A percentile compares a stretch with the other conserved stretches of the same genome.
Evolutionary conservation across 2,113 vertebrate species (phyloP).

Genomic region (Myxocyprinus asiaticus): DNA sequence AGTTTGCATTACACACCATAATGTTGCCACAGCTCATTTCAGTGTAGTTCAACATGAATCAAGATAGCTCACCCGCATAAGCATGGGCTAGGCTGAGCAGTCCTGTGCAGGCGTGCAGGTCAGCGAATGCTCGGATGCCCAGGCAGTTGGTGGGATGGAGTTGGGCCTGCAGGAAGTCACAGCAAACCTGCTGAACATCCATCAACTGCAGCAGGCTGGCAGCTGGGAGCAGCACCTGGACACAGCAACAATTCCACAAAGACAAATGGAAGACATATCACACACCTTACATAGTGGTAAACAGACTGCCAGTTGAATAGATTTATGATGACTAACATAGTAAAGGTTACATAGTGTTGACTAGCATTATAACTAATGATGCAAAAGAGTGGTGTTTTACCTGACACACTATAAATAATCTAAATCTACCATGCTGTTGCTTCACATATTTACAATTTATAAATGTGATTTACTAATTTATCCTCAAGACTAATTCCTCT

Average conservation of each 20-base stretch:
- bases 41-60: not conserved
- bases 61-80: conserved; percentile 83
- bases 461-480: no score
- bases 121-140: conserved; percentile 92
- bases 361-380: no score
- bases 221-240: conserved; percentile 89
- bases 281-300: not conserved
- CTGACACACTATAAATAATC: no score
- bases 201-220: conserved; percentile 92
- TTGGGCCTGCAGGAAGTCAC: conserved; percentile 94
- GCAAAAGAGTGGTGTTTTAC: no score
- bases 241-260: not conserved
- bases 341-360: not conserved
- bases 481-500: no score
- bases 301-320: not conserved
- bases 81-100: conserved; percentile 89
- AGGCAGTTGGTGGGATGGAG: conserved; percentile 94
- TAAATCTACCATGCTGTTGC: no score
- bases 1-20: not conserved
- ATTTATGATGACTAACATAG: not conserved
- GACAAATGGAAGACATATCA: not conserved
- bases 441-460: no score
- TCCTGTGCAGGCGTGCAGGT: conserved; percentile 89
- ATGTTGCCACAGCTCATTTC: not conserved
- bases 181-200: conserved; percentile 93